Evolutionary conservation across 2,113 vertebrate genomes (phyloP), one percentile per base, ranked within the genome.

Genomic region (Thryonomys swinderianus): DNA sequence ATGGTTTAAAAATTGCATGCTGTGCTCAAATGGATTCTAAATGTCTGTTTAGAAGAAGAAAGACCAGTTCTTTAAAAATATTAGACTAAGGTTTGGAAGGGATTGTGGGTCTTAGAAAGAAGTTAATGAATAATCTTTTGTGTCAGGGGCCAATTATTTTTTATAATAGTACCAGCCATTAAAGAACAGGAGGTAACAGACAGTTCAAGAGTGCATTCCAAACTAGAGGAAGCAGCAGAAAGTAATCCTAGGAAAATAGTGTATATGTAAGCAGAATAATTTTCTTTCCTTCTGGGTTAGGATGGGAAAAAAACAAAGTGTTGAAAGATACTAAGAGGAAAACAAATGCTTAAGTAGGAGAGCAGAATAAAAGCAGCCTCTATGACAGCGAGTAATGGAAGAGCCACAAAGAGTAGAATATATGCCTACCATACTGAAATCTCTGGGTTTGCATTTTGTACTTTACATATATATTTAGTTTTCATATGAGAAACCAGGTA

Each of bases 121-220:
- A 96, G 95, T 97, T 97, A 96, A 96, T 96, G 94, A 95, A 96
- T 95, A 96, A 96, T 95, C 94, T 97, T 95, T 96, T 96, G 88
- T 97, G 85, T 95, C 78, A 92, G 90, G 93, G 85, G 92, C 92
- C 96, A 97, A 93, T 92, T 96, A 96, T 94, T 55, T 96, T 95
- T 96, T 94, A 90, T 93, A 96, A 95, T 81, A 96, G 61, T 93
- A 94, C 37, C 42, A 93, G 79, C 48, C 92, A 96, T 96, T 95
- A 96, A 96, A 97, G 95, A 81, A 94, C 66, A 95, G 94, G 96
- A 97, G 96, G 73, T 1, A 1, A 81, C 7, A 80, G 37, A 96
- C 53, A 96, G 95, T 92, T 96, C 73, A 90, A 95, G 87, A 96
- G 45, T 96, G 69, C 95, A 95, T 81, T 92, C 18, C 7, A 96